A percentile compares a stretch with the other conserved stretches of the same genome.
These are phyloP conservation scores for Aplysina aerophoba DNA, from an alignment of 37 sponge, comb jelly and placozoan genomes.

Conservation along the genomic window DNA sequence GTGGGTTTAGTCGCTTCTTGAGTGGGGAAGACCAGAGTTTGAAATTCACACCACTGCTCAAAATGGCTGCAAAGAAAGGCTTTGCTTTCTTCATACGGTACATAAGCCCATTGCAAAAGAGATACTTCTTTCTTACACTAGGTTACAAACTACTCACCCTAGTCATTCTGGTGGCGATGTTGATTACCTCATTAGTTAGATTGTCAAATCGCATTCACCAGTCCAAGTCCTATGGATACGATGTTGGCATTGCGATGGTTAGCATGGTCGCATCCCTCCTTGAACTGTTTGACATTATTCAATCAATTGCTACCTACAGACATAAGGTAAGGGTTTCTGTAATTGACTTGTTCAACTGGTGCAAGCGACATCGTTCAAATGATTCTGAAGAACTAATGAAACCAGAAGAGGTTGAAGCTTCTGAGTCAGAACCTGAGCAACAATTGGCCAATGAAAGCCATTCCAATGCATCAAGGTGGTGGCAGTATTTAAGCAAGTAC, in stretches of 20 bases:
- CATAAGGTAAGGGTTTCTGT: neutral
- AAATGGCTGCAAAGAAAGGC: neutral
- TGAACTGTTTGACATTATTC: neutral
- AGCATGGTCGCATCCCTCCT: neutral
- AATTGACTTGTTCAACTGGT: neutral
- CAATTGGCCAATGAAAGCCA: neutral
- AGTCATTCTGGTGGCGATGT: neutral
- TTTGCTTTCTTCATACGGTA: neutral
- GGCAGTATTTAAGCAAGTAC: neutral
- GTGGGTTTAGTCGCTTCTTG: neutral
- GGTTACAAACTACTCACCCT: neutral
- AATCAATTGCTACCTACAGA: neutral
- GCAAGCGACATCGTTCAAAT: neutral
- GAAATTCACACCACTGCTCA: constrained; percentile 10
- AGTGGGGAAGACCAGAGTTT: neutral
- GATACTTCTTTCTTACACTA: neutral
- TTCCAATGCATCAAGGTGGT: neutral
- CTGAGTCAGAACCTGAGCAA: neutral
- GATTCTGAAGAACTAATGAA: neutral
- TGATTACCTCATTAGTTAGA: neutral
- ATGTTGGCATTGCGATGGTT: neutral
- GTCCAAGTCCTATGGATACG: neutral
- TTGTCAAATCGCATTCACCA: neutral
- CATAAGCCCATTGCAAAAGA: neutral
- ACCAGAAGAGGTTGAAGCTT: neutral